Evolutionary conservation across 2,888 invertebrate species (phyloP).

Genomic region (Gymnocheta viridis): DNA sequence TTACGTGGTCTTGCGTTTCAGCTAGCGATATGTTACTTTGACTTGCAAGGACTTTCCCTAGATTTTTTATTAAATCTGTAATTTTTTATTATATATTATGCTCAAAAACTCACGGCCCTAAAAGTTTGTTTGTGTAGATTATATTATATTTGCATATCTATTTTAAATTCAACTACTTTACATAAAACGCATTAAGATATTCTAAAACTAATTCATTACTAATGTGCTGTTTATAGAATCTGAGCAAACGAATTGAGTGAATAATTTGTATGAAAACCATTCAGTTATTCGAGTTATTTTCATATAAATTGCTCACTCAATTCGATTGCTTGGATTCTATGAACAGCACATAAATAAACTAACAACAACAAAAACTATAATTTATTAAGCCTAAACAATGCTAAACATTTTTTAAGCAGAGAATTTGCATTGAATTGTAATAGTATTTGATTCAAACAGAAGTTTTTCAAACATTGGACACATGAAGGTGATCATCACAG

Average conservation of each 20-base stretch:
- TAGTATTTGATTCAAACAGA: neutral
- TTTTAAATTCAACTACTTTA: neutral
- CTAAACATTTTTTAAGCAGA: slow-evolving; percentile 26
- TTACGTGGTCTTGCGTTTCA: too few species aligned
- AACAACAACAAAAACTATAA: neutral
- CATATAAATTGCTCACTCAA: too few species aligned
- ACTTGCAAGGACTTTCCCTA: neutral
- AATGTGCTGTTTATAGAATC: too few species aligned
- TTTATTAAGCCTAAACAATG: slow-evolving; percentile 26
- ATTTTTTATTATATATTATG: neutral
- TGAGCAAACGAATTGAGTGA: too few species aligned
- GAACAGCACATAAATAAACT: too few species aligned
- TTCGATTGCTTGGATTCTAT: too few species aligned
- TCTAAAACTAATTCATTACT: slow-evolving; percentile 27
- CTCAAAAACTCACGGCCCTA: neutral
- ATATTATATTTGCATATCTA: too few species aligned
- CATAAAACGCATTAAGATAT: neutral
- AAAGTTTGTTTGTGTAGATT: neutral
- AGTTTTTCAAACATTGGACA: neutral
- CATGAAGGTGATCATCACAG: slow-evolving; percentile 30
- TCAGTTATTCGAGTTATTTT: too few species aligned
- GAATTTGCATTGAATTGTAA: slow-evolving; percentile 41
- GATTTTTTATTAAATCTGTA: neutral
- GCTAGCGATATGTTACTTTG: too few species aligned
- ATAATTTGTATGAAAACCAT: too few species aligned